Evolutionary conservation across 1,140 invertebrate species (phyloP), one percentile per base, ranked within the genome.

Genomic region (Nymphalis io): DNA sequence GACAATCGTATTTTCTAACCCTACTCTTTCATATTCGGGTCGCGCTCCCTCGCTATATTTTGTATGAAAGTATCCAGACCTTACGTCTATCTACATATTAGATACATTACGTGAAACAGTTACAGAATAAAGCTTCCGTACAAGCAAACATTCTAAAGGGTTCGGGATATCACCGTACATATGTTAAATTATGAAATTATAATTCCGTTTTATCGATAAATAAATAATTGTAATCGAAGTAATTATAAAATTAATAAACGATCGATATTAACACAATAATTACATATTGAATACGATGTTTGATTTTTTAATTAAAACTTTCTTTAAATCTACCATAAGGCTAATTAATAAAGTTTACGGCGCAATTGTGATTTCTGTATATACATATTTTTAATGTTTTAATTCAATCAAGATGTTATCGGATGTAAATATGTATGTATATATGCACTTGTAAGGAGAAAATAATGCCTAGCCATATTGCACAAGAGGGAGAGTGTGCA

Each of bases 41-140:
- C 77, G 78, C 79, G 78, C 79, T 70, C 79, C 80, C 79, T 71
- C 68, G 71, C 75, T 83, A 83, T 83, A 83, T 87, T 87, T 81
- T 84, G 79, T 83, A 86, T 82, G 79, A 83, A 74, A 79, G 79
- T 79, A 80, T 84, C 75, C 80, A 83, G 83, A 86, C 78, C 78
- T 69, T 77, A 79, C 74, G 62, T 78, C 72, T 78, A 78, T 80
- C 74, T 83, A 77, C 76, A 77, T 80, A 78, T 81, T 75, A 72
- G 65, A 80, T 69, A 72, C 73, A 74, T 80, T 74, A 78, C 68
- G 57, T 76, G 72, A 42, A 73, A 63, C 72, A 68, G 71, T 74
- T 74, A 76, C 62, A 59, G 62, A 75, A 72, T 72, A 72, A 73
- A 75, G 66, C 59, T 75, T 72, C 74, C 69, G 76, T 73, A 72